Conservation (phyloP, 2,888 invertebrate species). For the Athetis lepigone region DNA sequence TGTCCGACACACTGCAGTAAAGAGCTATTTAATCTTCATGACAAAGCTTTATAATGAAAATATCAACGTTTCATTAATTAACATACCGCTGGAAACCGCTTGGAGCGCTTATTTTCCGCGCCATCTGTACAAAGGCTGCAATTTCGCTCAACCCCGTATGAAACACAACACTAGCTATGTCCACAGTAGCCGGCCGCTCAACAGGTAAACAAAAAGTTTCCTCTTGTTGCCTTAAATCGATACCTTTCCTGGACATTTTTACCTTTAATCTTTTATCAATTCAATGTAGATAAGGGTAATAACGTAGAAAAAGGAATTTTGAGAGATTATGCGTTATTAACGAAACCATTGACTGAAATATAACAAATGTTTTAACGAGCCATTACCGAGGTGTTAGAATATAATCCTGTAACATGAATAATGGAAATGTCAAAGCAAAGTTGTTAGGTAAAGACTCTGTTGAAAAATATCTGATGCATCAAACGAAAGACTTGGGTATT, state of each 20-base stretch:
- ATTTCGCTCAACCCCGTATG: conserved; percentile 44
- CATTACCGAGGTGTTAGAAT: conserved; percentile 35
- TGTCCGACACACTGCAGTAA: conserved; percentile 38
- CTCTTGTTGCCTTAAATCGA: conserved; percentile 50
- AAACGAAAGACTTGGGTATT: conserved; percentile 43
- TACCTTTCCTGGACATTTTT: conserved; percentile 39
- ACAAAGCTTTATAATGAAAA: conserved; percentile 47
- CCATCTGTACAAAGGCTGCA: conserved; percentile 59
- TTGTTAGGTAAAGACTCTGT: conserved; percentile 9
- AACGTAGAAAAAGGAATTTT: too few relatives aligned
- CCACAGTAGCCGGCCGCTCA: conserved; percentile 53
- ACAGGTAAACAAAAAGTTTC: conserved; percentile 69
- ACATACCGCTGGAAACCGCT: conserved; percentile 39
- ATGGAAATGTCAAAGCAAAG: conserved; percentile 27
- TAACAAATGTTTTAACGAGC: conserved; percentile 37
- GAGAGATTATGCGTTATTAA: conserved; percentile 23
- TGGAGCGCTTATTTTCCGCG: conserved; percentile 56
- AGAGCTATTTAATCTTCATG: conserved; percentile 47
- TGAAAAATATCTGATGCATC: conserved; percentile 30
- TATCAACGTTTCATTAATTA: conserved; percentile 56
- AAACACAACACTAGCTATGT: conserved; percentile 42
- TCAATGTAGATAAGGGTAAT: conserved; percentile 1
- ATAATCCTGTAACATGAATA: conserved; percentile 24
- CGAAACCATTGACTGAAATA: conserved; percentile 28
- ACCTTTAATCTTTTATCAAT: conserved; percentile 27